Base-by-base conservation (phyloP, 2,888 invertebrate species). In the Allophyes oxyacanthae region DNA sequence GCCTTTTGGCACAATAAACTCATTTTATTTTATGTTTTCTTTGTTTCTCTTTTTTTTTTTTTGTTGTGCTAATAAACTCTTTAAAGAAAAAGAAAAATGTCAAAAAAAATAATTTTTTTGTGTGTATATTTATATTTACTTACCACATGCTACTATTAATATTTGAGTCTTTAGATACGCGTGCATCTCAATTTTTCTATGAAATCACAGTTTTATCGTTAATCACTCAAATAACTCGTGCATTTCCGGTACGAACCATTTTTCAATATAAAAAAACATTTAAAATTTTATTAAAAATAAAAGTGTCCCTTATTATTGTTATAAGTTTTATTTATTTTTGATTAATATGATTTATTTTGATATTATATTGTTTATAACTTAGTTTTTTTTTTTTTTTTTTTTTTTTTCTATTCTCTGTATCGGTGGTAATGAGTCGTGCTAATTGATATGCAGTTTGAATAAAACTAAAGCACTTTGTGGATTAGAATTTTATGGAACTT, bases 61-160 rank as follows among this genome's bases (percentile, higher is more conserved):
- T n/a, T n/a, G n/a, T n/a, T n/a, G n/a, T n/a, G n/a, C n/a, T n/a
- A n/a, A n/a, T n/a, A n/a, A n/a, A n/a, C n/a, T n/a, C n/a, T n/a
- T n/a, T n/a, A n/a, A n/a, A n/a, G n/a, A n/a, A n/a, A n/a, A n/a
- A n/a, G n/a, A n/a, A n/a, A n/a, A n/a, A n/a, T n/a, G n/a, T n/a
- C n/a, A n/a, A n/a, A n/a, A n/a, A n/a, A n/a, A n/a, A n/a, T n/a
- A n/a, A n/a, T n/a, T n/a, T n/a, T n/a, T n/a, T n/a, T n/a, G n/a
- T n/a, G n/a, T n/a, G n/a, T 20, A 20, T 20, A 20, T 2, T 20
- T 20, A 20, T 2, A 20, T 20, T 20, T 20, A 58, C 67, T 71
- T 45, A 71, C 71, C 67, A 59, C 71, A 71, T 11, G 73, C 70
- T 25, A 79, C 78, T 15, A 78, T 75, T 1, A 78, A 59, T 40